Base-by-base conservation (phyloP, 2,888 invertebrate genomes). In the Volucella inanis region DNA sequence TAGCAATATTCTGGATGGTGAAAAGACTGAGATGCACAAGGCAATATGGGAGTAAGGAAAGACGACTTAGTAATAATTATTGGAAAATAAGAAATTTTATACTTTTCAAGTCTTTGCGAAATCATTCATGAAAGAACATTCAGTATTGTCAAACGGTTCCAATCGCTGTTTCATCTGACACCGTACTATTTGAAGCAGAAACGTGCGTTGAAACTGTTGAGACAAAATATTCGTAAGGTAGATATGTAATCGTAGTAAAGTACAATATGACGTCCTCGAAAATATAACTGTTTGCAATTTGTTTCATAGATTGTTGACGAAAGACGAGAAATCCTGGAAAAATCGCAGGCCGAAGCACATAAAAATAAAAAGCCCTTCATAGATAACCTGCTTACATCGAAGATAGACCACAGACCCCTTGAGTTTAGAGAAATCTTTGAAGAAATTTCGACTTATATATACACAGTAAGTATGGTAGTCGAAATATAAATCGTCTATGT, bases 151-250 rank as follows among this genome's bases (percentile, higher is more conserved):
- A 89, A 88, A 49, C 88, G 89, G 4, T 52, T 84, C 8, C 87
- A 89, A 64, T 4, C 78, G 0, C 54, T 88, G 38, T 90, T 78
- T 59, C 90, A 91, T 59, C 89, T 93, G 8, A 91, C 94, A 0
- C 88, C 89, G 45, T 90, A 91, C 11, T 94, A 94, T 41, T 91
- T 90, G 79, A 90, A 91, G 65, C 93, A 94, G 55, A 41, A 31
- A n/a, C 31, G 52, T 10, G 50, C 59, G 8, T 38, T 76, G 31
- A 45, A 12, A 15, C 0, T 18, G 1, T 43, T 76, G 3, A 76
- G 67, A 38, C 22, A 18, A n/a, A 76, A 61, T 52, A 67, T 76
- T n/a, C 22, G 45, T 31, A 43, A 76, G 76, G 76, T 76, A 76
- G 76, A 67, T 76, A 75, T 15, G 12, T 31, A 22, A 1, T 22